Conservation (phyloP, 2,113 vertebrate genomes). For the Cinclus cinclus region DNA sequence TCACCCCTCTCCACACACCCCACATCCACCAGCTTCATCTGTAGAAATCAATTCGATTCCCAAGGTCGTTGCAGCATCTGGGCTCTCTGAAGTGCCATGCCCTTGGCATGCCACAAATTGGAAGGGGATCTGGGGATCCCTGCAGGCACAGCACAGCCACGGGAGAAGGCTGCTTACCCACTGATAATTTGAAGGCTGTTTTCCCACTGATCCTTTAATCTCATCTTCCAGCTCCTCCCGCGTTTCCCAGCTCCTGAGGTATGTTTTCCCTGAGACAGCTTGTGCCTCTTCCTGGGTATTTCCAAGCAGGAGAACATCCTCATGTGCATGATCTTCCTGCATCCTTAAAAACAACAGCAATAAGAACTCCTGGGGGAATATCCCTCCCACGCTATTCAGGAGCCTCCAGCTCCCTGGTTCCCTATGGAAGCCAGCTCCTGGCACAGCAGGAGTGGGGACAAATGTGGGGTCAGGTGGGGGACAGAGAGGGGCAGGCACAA, state of each 20-base stretch:
- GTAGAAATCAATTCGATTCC: accelerated
- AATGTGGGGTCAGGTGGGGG: neutral
- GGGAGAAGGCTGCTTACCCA: neutral
- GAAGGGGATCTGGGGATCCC: neutral
- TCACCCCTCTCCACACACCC: neutral
- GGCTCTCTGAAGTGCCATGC: neutral
- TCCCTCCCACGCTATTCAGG: neutral
- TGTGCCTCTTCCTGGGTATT: neutral
- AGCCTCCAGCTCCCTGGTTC: neutral
- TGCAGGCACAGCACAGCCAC: neutral
- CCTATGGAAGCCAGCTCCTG: neutral
- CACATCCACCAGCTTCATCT: neutral
- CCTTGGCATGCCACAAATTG: neutral
- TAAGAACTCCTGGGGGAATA: neutral
- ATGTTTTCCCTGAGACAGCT: neutral
- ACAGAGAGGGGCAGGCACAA: neutral
- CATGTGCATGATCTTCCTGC: neutral
- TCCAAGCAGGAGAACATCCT: neutral
- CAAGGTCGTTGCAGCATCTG: neutral
- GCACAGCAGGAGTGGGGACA: neutral
- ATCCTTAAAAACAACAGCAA: neutral
- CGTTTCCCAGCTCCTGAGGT: neutral
- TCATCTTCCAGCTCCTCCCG: neutral
- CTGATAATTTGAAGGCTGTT: neutral
- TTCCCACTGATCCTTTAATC: neutral